Evolutionary conservation across 2,113 vertebrate species (phyloP).

Genomic region (Amphiprion ocellaris): DNA sequence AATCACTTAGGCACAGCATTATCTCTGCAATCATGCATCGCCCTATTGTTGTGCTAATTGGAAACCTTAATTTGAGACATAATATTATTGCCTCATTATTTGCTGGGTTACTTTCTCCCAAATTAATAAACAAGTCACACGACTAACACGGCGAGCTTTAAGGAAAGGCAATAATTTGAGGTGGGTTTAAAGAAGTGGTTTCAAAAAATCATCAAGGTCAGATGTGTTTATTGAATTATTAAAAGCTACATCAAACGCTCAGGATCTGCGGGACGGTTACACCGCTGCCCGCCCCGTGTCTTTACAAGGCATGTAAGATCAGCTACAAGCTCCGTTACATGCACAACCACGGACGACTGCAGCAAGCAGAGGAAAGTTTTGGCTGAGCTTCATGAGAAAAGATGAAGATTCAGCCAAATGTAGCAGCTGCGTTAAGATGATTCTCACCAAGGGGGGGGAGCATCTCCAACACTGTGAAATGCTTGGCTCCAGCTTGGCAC

Average conservation of each 20-base stretch:
- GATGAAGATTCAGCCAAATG: slow-evolving; percentile 63
- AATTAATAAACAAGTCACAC: slow-evolving; percentile 63
- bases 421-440: slow-evolving; percentile 65
- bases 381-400: slow-evolving; percentile 58
- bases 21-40: slow-evolving; percentile 75
- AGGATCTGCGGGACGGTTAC: neutral
- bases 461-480: slow-evolving; percentile 45
- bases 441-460: slow-evolving; percentile 39
- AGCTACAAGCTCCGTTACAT: slow-evolving; percentile 17
- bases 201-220: slow-evolving; percentile 9
- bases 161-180: slow-evolving; percentile 19
- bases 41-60: slow-evolving; percentile 76
- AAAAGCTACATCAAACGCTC: neutral
- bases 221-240: slow-evolving; percentile 2
- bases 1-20: slow-evolving; percentile 71
- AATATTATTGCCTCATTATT: slow-evolving; percentile 74
- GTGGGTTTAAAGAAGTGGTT: neutral
- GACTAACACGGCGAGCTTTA: slow-evolving; percentile 30
- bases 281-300: neutral
- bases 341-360: slow-evolving; percentile 7
- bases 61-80: slow-evolving; percentile 76
- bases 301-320: slow-evolving; percentile 21
- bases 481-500: slow-evolving; percentile 56
- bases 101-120: slow-evolving; percentile 52
- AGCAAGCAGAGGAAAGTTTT: slow-evolving; percentile 40